Conservation (phyloP, 37 sponge, comb jelly and placozoan species). For the Agelas oroides region DNA sequence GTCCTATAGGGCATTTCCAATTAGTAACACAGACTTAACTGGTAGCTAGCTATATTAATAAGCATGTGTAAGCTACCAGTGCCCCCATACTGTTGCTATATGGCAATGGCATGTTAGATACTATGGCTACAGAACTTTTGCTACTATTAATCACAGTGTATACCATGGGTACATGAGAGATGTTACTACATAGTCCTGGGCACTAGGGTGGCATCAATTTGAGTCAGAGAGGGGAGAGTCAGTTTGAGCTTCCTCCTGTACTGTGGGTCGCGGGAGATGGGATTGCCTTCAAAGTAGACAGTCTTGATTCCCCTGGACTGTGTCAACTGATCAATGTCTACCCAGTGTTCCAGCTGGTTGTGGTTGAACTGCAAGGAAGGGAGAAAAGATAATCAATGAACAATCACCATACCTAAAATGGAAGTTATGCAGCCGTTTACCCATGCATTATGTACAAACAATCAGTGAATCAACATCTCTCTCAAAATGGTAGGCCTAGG, state of each 20-base stretch:
- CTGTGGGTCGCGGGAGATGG: constrained; percentile 78
- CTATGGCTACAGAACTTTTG: too few relatives aligned
- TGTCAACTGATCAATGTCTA: constrained; percentile 59
- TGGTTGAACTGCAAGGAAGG: constrained; percentile 72
- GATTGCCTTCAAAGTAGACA: constrained; percentile 89
- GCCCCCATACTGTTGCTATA: too few relatives aligned
- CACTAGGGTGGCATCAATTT: constrained; percentile 86
- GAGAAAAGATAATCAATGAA: too few relatives aligned
- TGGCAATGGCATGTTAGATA: too few relatives aligned
- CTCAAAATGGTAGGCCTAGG: too few relatives aligned
- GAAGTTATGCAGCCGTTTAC: background rate
- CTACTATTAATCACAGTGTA: too few relatives aligned
- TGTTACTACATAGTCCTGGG: constrained; percentile 4
- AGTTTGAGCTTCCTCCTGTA: constrained; percentile 83
- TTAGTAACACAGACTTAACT: too few relatives aligned
- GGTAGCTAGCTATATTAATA: too few relatives aligned
- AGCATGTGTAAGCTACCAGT: too few relatives aligned
- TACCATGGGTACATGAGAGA: too few relatives aligned
- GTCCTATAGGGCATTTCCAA: too few relatives aligned
- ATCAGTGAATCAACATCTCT: too few relatives aligned
- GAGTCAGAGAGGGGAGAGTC: constrained; percentile 77
- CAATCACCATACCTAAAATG: background rate
- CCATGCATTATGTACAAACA: background rate
- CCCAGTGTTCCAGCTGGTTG: constrained; percentile 78
- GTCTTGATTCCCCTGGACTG: constrained; percentile 50